Conservation (phyloP, 2,797 vertebrate species). For the Morelia viridis region DNA sequence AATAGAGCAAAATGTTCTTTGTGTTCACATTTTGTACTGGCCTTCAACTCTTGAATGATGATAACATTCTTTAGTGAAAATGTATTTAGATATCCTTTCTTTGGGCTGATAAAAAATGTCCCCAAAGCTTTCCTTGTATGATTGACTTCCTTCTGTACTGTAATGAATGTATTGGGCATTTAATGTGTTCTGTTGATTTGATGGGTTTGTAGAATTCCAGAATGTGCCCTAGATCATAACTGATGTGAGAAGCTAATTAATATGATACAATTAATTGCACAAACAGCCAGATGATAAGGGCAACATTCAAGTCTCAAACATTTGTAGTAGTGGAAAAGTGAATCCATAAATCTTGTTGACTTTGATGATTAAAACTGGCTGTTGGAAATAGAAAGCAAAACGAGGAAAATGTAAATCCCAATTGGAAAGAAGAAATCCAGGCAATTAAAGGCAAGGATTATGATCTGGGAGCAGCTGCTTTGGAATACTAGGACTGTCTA, state of each 20-base stretch:
- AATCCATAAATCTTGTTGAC: background rate
- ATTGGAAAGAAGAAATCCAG: background rate
- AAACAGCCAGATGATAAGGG: background rate
- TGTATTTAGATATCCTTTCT: conserved; percentile 37
- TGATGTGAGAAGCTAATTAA: background rate
- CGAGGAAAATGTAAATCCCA: background rate
- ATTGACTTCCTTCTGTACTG: background rate
- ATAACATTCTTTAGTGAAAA: conserved; percentile 41
- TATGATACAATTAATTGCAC: background rate
- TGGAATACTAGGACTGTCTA: background rate
- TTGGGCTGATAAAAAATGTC: conserved; percentile 29
- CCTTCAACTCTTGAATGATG: conserved; percentile 49
- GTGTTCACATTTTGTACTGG: conserved; percentile 55
- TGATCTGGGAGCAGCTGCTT: background rate
- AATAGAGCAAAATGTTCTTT: conserved; percentile 45
- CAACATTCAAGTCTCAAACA: background rate
- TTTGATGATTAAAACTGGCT: background rate
- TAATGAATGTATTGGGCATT: background rate
- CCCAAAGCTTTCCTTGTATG: conserved; percentile 22
- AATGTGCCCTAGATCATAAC: background rate
- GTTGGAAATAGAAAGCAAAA: background rate
- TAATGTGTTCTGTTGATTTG: conserved; percentile 4
- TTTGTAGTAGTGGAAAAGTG: background rate
- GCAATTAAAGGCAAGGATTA: background rate
- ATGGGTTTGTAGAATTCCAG: background rate